Percentiles rank a stretch among this genome's conserved stretches.
Evolutionary conservation across 2,113 vertebrate species (phyloP).

Genomic region (Hemiscyllium ocellatum): DNA sequence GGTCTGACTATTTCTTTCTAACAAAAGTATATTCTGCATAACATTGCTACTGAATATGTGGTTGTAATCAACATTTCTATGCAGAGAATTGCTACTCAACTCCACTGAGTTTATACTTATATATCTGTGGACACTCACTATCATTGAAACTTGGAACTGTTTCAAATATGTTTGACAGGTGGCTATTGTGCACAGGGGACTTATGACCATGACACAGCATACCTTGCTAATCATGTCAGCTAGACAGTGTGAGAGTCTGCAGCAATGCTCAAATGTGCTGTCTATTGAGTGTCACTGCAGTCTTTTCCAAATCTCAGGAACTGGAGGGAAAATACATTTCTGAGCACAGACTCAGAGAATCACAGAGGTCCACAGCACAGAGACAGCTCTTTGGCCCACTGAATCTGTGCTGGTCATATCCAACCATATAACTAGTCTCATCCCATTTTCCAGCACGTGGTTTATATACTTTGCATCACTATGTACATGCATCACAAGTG

Average conservation of each 20-base stretch:
- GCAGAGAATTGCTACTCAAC: neutral
- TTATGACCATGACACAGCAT: neutral
- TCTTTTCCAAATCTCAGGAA: neutral
- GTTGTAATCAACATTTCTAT: neutral
- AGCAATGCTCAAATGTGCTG: neutral
- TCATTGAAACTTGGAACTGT: neutral
- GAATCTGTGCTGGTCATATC: too few species aligned
- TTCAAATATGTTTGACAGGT: neutral
- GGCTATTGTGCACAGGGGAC: too few species aligned
- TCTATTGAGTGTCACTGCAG: neutral
- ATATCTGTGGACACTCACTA: neutral
- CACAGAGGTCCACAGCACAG: too few species aligned
- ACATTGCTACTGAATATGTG: neutral
- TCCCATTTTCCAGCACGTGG: too few species aligned
- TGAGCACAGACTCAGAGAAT: neutral
- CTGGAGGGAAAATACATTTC: neutral
- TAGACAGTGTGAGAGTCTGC: neutral
- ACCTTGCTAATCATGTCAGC: neutral
- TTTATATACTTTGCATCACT: too few species aligned
- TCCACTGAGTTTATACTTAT: neutral
- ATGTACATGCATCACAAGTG: too few species aligned
- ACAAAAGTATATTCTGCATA: conserved; percentile 5
- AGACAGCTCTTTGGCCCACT: too few species aligned
- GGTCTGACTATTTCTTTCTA: conserved; percentile 23
- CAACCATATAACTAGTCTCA: too few species aligned